Conservation (phyloP, 2,797 vertebrate species). For the Phoebastria nigripes region DNA sequence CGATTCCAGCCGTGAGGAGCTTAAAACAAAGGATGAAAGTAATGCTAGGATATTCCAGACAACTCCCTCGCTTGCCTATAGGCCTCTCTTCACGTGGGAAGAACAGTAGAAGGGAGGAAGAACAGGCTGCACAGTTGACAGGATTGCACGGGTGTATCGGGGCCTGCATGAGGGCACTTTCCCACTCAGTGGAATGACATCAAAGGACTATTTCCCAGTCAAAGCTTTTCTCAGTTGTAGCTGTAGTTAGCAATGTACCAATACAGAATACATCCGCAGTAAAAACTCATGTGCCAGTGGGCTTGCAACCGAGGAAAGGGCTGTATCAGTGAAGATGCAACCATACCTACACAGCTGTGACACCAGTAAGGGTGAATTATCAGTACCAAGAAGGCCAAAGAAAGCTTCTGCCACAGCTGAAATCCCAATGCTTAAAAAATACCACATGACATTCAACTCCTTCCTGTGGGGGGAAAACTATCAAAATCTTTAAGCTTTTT, state of each 20-base stretch:
- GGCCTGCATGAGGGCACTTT: not conserved
- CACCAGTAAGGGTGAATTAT: not conserved
- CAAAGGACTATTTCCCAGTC: not conserved
- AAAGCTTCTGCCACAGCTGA: not conserved
- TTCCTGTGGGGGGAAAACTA: not conserved
- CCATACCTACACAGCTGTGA: not conserved
- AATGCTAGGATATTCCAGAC: not conserved
- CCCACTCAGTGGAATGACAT: not conserved
- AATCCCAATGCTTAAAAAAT: not conserved
- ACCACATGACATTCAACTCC: not conserved
- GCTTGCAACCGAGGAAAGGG: fast-evolving
- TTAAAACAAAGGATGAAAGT: not conserved
- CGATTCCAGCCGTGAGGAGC: not conserved
- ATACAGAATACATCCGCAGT: not conserved
- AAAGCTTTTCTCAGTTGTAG: not conserved
- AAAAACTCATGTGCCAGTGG: fast-evolving
- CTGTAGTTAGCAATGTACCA: not conserved
- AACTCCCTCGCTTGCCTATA: not conserved
- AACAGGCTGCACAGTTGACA: not conserved
- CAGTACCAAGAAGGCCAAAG: not conserved
- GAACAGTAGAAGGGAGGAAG: not conserved
- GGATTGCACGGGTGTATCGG: fast-evolving
- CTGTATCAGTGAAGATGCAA: not conserved
- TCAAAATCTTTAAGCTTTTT: not conserved
- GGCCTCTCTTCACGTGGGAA: not conserved